Evolutionary conservation across 2,888 invertebrate genomes (phyloP).

Genomic region (Isoperla grammatica): DNA sequence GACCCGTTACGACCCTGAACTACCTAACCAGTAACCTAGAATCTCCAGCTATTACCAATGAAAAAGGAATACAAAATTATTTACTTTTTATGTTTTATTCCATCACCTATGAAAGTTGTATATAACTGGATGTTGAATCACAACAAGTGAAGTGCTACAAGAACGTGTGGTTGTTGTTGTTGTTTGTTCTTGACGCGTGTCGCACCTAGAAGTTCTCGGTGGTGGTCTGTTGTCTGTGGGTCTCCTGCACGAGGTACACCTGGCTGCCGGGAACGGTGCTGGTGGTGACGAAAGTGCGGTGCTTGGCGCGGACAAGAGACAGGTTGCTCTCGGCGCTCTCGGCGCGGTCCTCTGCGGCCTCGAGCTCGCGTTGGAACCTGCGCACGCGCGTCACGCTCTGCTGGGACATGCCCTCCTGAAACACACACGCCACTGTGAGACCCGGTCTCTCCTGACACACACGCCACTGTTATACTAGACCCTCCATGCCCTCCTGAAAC

Average conservation of each 20-base stretch:
- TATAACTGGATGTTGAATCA: too few species aligned
- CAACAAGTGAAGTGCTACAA: too few species aligned
- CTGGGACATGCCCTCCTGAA: conserved; percentile 82
- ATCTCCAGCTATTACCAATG: too few species aligned
- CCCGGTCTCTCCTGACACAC: too few species aligned
- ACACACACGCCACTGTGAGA: conserved; percentile 18
- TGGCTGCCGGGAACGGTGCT: conserved; percentile 87
- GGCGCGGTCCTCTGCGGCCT: conserved; percentile 95
- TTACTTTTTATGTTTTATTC: not conserved
- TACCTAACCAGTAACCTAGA: too few species aligned
- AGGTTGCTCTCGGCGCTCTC: conserved; percentile 92
- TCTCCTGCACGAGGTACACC: conserved; percentile 86
- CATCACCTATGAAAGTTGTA: not conserved
- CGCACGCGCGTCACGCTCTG: conserved; percentile 93
- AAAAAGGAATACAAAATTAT: too few species aligned
- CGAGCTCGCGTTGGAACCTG: conserved; percentile 96
- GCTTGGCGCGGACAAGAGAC: conserved; percentile 93
- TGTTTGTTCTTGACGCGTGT: not conserved
- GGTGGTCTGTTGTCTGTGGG: conserved; percentile 49
- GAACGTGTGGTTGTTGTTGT: too few species aligned
- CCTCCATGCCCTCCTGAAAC: too few species aligned
- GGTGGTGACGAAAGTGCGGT: conserved; percentile 95
- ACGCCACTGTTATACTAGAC: not conserved
- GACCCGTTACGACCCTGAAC: too few species aligned
- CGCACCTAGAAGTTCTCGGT: conserved; percentile 29